Evolutionary conservation across 2,797 vertebrate species (phyloP), one percentile per base, ranked within the genome.

Genomic region (Limosa lapponica): DNA sequence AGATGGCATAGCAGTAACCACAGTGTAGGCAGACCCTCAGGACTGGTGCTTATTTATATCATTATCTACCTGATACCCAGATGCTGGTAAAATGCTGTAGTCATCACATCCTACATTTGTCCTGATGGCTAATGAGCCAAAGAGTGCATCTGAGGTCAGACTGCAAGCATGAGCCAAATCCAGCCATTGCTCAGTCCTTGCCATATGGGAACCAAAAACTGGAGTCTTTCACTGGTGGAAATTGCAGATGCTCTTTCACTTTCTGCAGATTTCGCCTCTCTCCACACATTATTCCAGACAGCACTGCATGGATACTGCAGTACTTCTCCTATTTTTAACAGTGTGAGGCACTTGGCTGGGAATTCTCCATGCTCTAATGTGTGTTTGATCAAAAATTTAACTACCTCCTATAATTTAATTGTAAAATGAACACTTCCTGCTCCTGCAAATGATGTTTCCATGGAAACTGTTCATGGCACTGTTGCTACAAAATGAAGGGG

Each of bases 371-470:
- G 64, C 92, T 97, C 90, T 95, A 86, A 86, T 89, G 83, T 87
- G 78, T 74, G 48, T 93, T 97, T 95, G 94, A 97, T 97, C 64
- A 95, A 96, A 97, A 96, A 96, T 87, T 82, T 95, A 96, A 96
- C 92, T 90, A 83, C 72, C 59, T 93, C 84, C 37, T 86, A 65
- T 91, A 79, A 95, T 96, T 96, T 97, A 96, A 96, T 96, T 96
- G 87, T 74, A 84, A 95, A 96, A 93, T 82, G 89, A 97, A 82
- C 48, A 90, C 54, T 93, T 83, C 39, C 72, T 95, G 61, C 85
- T 89, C 36, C 69, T 93, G 89, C 77, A 86, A 65, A 52, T 51
- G 48, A 81, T 84, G 97, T 97, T 97, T 95, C 97, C 95, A 92
- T 97, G 85, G 97, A 96, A 97, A 98, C 96, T 69, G 72, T 57